phyloP scores from a whole-genome alignment of 2,888 invertebrate genomes.

The Caenorhabditis imperialis region DNA sequence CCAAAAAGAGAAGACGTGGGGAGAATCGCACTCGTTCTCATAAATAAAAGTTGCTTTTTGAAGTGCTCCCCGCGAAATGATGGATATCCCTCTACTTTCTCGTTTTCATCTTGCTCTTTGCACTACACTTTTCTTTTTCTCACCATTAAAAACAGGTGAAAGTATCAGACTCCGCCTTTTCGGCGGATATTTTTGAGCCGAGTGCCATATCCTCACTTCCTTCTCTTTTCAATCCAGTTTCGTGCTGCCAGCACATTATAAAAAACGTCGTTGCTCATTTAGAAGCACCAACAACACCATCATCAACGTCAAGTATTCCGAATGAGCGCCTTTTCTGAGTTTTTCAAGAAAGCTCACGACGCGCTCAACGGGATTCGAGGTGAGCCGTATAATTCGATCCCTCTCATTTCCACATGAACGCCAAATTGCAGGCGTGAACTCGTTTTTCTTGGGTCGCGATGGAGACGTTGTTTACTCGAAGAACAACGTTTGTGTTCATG shows the following conservation, averaged over 20 bases:
- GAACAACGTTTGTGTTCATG: slow-evolving; percentile 97
- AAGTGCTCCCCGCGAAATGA: slow-evolving; percentile 34
- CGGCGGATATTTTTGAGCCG: slow-evolving; percentile 1
- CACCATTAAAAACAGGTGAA: slow-evolving; percentile 10
- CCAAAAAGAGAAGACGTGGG: slow-evolving; percentile 22
- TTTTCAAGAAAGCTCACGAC: slow-evolving; percentile 74
- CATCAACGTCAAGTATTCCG: too few relatives aligned
- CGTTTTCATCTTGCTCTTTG: slow-evolving; percentile 12
- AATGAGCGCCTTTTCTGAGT: slow-evolving; percentile 66
- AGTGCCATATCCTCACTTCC: slow-evolving; percentile 8
- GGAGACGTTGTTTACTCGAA: slow-evolving; percentile 83
- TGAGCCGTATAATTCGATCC: slow-evolving; percentile 27
- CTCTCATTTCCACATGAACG: neutral
- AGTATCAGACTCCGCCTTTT: neutral
- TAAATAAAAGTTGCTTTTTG: slow-evolving; percentile 49
- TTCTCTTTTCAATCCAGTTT: neutral
- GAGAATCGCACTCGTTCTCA: slow-evolving; percentile 43
- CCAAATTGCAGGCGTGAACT: slow-evolving; percentile 66
- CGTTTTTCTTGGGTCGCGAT: slow-evolving; percentile 78
- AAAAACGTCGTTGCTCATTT: too few relatives aligned
- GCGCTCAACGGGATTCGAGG: slow-evolving; percentile 73
- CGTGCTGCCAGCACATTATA: too few relatives aligned
- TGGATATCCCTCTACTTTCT: slow-evolving; percentile 32
- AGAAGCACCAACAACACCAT: too few relatives aligned
- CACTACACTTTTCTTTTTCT: slow-evolving; percentile 3